These are phyloP conservation scores for Dryococelus australis DNA, from an alignment of 2,888 invertebrate genomes.

Conservation along the genomic window DNA sequence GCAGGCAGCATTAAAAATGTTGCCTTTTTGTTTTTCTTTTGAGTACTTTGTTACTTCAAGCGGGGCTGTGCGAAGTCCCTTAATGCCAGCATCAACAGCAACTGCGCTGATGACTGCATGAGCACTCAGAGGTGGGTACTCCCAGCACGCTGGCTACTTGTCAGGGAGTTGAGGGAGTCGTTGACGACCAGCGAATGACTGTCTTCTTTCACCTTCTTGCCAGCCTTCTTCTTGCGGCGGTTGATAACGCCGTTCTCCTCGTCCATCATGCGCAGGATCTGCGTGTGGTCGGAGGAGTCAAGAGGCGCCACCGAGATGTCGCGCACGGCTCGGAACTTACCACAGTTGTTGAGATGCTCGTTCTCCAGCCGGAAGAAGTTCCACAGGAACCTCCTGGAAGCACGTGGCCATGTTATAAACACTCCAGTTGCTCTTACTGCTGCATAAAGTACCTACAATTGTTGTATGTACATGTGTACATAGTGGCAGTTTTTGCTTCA, in stretches of 20 bases:
- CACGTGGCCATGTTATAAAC: constrained; percentile 19
- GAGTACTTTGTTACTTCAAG: too few species aligned
- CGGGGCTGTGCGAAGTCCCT: too few species aligned
- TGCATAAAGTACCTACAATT: too few species aligned
- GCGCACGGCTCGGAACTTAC: constrained; percentile 96
- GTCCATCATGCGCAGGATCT: constrained; percentile 95
- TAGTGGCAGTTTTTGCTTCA: too few species aligned
- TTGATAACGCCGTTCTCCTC: constrained; percentile 88
- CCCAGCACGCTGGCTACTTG: neutral
- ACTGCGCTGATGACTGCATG: too few species aligned
- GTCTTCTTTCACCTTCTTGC: constrained; percentile 55
- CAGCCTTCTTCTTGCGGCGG: constrained; percentile 60
- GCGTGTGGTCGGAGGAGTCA: constrained; percentile 90
- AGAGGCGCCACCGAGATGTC: constrained; percentile 96
- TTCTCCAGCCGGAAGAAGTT: constrained; percentile 99
- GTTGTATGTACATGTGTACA: too few species aligned
- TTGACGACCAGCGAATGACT: neutral
- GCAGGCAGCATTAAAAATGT: too few species aligned
- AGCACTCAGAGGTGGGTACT: neutral
- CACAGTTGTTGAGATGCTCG: constrained; percentile 99
- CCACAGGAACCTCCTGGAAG: constrained; percentile 91
- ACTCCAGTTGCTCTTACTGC: neutral
- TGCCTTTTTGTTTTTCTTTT: too few species aligned
- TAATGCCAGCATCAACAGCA: too few species aligned
- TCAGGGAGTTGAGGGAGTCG: neutral